Evolutionary conservation across 2,113 vertebrate species (phyloP).

Genomic region (Zosterops hypoxanthus): DNA sequence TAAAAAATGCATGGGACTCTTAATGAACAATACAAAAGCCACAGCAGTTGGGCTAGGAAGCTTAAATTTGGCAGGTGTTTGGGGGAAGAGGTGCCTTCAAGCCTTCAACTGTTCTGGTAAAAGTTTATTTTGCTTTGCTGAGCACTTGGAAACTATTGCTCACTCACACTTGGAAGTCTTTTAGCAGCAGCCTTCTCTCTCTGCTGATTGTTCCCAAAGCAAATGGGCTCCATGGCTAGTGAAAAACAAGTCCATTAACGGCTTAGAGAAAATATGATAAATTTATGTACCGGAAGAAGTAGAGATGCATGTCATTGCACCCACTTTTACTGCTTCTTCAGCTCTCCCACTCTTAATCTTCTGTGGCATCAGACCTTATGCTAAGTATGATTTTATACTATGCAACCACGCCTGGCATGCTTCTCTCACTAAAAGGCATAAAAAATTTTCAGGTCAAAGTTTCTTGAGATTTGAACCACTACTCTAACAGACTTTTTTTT

Average conservation of each 20-base stretch:
- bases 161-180: not conserved
- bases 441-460: not conserved
- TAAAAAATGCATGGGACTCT: not conserved
- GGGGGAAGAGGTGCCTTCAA: not conserved
- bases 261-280: not conserved
- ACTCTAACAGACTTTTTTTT: no score
- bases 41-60: not conserved
- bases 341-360: conserved; percentile 1
- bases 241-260: not conserved
- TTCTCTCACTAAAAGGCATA: not conserved
- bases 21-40: not conserved
- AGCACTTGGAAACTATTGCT: not conserved
- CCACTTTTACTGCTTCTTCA: not conserved
- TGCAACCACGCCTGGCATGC: not conserved
- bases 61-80: conserved; percentile 9
- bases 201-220: not conserved
- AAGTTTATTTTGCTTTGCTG: conserved; percentile 14
- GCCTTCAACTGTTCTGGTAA: not conserved
- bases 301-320: not conserved
- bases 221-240: not conserved
- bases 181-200: not conserved
- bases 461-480: not conserved
- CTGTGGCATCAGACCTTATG: not conserved
- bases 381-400: not conserved
- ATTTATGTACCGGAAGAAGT: conserved; percentile 11